A percentile compares a stretch with the other conserved stretches of the same genome.
phyloP scores from a whole-genome alignment of 2,797 vertebrate species.

The Bovichtus variegatus region DNA sequence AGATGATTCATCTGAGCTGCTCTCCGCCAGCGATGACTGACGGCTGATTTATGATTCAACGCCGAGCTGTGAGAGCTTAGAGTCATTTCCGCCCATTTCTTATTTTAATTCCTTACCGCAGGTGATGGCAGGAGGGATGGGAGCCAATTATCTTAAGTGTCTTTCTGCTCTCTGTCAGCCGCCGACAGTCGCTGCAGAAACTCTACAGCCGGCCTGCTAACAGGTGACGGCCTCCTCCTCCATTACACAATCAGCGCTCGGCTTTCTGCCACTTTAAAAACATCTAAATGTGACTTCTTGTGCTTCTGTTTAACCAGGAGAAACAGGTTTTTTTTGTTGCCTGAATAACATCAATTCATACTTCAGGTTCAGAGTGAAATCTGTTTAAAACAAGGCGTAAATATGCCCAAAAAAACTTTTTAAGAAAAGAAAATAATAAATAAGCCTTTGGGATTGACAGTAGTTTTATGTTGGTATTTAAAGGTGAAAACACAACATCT shows the following conservation, averaged over 20 bases:
- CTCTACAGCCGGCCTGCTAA: constrained; percentile 38
- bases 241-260: constrained; percentile 52
- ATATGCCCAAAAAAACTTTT: too few relatives aligned
- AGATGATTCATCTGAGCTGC: constrained; percentile 76
- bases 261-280: constrained; percentile 2
- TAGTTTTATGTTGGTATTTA: too few relatives aligned
- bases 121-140: constrained; percentile 77
- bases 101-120: constrained; percentile 82
- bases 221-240: constrained; percentile 53
- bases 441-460: too few relatives aligned
- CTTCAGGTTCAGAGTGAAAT: constrained; percentile 4
- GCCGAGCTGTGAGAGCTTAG: constrained; percentile 74
- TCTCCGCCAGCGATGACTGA: constrained; percentile 66
- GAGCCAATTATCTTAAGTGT: constrained; percentile 84
- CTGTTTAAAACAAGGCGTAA: not conserved
- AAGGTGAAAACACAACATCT: too few relatives aligned
- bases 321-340: not conserved
- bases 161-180: constrained; percentile 73
- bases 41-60: constrained; percentile 78
- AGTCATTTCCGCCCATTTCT: constrained; percentile 79
- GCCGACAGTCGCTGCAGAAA: constrained; percentile 60
- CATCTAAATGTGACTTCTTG: constrained; percentile 8
- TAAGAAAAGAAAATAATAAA: too few relatives aligned
- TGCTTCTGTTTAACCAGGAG: constrained; percentile 35
- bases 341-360: constrained; percentile 8